Conservation (phyloP, 2,888 invertebrate genomes). For the Macrophya alboannulata region DNA sequence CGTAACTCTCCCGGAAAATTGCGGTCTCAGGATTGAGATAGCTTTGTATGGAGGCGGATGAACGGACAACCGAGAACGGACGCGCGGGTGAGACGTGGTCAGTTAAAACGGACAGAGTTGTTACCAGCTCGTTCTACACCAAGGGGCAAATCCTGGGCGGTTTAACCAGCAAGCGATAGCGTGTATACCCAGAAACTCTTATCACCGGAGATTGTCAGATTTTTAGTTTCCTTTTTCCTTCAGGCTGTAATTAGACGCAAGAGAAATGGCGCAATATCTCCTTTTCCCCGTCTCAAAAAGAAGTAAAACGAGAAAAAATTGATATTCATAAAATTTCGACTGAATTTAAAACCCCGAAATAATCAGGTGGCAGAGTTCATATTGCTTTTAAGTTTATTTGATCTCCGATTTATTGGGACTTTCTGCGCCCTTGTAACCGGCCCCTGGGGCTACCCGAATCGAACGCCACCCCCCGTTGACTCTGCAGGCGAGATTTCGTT, state of each 20-base stretch:
- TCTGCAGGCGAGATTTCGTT: conserved; percentile 69
- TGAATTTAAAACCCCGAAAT: neutral
- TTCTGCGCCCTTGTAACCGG: conserved; percentile 28
- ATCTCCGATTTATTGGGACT: neutral
- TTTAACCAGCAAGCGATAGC: conserved; percentile 18
- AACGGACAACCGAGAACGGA: conserved; percentile 31
- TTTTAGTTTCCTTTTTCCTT: neutral
- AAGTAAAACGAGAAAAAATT: neutral
- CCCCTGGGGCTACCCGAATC: conserved; percentile 50
- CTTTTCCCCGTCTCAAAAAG: neutral
- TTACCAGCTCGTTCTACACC: neutral
- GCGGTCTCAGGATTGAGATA: conserved; percentile 24
- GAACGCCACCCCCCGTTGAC: conserved; percentile 67
- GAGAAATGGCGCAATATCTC: neutral
- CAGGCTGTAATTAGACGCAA: neutral
- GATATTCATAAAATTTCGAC: neutral
- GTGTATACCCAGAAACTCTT: conserved; percentile 15
- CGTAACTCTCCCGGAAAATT: conserved; percentile 8
- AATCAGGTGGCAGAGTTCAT: conserved; percentile 12
- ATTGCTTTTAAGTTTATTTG: neutral
- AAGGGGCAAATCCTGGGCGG: neutral
- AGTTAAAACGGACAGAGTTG: neutral
- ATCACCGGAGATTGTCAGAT: conserved; percentile 3
- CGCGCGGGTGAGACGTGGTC: conserved; percentile 33
- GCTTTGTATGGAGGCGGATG: neutral